A percentile compares a stretch with the other conserved stretches of the same genome.
Conservation (phyloP, 2,113 vertebrate genomes). For the Prietella phreatophila region DNA sequence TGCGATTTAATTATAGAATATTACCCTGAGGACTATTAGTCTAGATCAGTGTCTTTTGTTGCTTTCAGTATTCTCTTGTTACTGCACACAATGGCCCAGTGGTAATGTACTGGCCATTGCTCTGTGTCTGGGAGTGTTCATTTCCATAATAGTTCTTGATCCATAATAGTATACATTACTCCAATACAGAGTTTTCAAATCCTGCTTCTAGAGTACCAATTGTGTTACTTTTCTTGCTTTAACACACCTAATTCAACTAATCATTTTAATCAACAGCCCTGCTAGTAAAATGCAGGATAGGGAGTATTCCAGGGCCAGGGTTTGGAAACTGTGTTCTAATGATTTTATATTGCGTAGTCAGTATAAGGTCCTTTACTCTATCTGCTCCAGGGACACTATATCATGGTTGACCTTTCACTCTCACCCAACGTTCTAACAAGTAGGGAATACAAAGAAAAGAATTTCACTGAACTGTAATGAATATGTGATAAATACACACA, state of each 20-base stretch:
- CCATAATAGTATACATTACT: neutral
- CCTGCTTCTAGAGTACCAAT: neutral
- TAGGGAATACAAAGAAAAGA: neutral
- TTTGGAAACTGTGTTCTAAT: neutral
- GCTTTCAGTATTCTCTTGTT: neutral
- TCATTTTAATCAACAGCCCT: neutral
- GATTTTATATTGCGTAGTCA: neutral
- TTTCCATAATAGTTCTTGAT: neutral
- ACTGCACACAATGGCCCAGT: neutral
- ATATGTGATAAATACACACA: neutral
- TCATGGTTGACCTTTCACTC: neutral
- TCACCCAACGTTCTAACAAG: neutral
- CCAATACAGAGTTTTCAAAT: neutral
- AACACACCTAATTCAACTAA: neutral
- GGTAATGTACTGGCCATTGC: neutral
- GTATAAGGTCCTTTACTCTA: neutral
- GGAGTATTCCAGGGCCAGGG: neutral
- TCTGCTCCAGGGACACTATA: neutral
- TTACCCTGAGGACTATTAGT: neutral
- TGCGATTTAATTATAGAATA: neutral
- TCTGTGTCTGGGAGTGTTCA: neutral
- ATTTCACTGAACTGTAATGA: neutral
- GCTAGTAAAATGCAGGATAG: neutral
- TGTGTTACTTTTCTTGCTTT: neutral
- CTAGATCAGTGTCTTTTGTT: neutral